Percentiles rank a stretch among this genome's conserved stretches.
Conservation (phyloP, 2,888 invertebrate species). For the Xestia c-nigrum region DNA sequence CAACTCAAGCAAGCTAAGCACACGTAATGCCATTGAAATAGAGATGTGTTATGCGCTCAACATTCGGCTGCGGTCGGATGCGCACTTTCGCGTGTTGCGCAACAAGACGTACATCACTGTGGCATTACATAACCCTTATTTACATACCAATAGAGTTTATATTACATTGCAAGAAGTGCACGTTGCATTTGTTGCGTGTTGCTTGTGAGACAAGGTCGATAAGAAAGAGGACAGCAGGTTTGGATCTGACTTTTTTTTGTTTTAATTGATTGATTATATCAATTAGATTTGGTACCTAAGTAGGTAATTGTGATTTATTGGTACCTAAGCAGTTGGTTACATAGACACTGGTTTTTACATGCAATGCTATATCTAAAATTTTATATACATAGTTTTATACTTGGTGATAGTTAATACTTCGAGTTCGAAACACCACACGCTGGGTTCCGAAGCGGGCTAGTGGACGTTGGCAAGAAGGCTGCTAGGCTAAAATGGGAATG, state of each 20-base stretch:
- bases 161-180: slow-evolving; percentile 44
- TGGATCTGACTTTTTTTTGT: slow-evolving; percentile 64
- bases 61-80: slow-evolving; percentile 76
- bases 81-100: slow-evolving; percentile 82
- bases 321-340: not conserved
- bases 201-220: slow-evolving; percentile 72
- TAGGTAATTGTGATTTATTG: slow-evolving; percentile 36
- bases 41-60: slow-evolving; percentile 71
- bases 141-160: slow-evolving; percentile 62
- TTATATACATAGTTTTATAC: too few relatives aligned
- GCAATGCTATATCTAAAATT: slow-evolving; percentile 34
- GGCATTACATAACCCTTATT: slow-evolving; percentile 59
- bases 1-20: slow-evolving; percentile 26
- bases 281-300: slow-evolving; percentile 34
- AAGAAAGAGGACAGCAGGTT: slow-evolving; percentile 72
- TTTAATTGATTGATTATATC: slow-evolving; percentile 60
- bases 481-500: too few relatives aligned
- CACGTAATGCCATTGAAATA: slow-evolving; percentile 74
- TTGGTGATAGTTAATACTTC: not conserved
- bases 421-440: too few relatives aligned
- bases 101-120: slow-evolving; percentile 64
- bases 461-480: too few relatives aligned
- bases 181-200: slow-evolving; percentile 62
- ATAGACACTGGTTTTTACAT: slow-evolving; percentile 34
- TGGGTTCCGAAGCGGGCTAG: too few relatives aligned